Base-by-base conservation (phyloP, 1,140 invertebrate species). In the Pachyrhynchus sulphureomaculatus region DNA sequence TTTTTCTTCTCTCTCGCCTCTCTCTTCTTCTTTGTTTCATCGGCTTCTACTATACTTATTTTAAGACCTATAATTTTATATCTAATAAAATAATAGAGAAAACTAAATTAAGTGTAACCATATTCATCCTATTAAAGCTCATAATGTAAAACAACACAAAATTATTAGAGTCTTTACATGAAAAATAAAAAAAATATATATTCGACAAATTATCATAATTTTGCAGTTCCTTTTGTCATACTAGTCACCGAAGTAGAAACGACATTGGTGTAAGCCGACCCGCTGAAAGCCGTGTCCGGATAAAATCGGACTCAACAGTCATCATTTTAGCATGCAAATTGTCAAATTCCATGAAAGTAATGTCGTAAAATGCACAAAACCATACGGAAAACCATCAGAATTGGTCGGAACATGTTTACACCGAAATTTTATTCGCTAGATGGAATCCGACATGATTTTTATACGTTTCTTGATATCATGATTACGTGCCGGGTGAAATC, bases 301-400 rank as follows among this genome's bases (percentile, higher is more conserved):
- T 20, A 42, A 42, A 42, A 42, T 42, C 39, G 15, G 39, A 42
- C 39, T 21, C 18, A 42, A 42, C 39, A 42, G 39, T 42, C 39
- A 18, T 20, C 21, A 18, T 18, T 42, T 42, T 42, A 42, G 39
- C 39, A 42, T 42, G 39, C 39, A 42, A 42, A 42, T 42, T 42
- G 39, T 42, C 39, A 42, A 17, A 42, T 42, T 42, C 39, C 39
- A 42, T 42, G 39, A 20, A 42, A 21, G 39, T 20, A 42, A 21
- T 18, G 21, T 42, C 39, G 18, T 42, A 42, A 42, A 42, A 21
- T 42, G 39, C 39, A 42, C 39, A 42, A 21, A 42, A 18, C 39
- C 39, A 42, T 42, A 20, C 39, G 18, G 39, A 42, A 42, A 15
- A 42, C 17, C 39, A 20, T 6, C 26, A 6, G 26, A 29, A 29